A percentile compares a stretch with the other conserved stretches of the same genome.
phyloP scores from a whole-genome alignment of 2,888 invertebrate species.

The Seira musarum region DNA sequence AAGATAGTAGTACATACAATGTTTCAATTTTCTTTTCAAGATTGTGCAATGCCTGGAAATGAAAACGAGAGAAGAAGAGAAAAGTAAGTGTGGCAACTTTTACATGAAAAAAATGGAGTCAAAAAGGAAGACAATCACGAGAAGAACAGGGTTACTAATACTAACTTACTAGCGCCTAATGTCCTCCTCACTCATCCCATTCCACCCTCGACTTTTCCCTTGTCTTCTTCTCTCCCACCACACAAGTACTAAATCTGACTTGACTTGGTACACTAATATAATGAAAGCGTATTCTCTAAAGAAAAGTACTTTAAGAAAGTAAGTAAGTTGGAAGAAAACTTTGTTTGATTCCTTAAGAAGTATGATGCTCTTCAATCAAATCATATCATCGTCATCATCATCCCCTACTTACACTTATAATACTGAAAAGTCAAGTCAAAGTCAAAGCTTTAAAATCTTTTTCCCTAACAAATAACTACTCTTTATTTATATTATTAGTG shows the following conservation, averaged over 20 bases:
- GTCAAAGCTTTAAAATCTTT: background rate
- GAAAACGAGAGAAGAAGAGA: constrained; percentile 24
- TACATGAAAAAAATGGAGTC: constrained; percentile 33
- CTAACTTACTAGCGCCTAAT: constrained; percentile 8
- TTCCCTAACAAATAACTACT: too few relatives aligned
- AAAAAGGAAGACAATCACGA: constrained; percentile 20
- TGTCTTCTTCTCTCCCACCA: background rate
- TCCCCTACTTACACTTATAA: too few relatives aligned
- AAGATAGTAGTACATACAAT: constrained; percentile 34
- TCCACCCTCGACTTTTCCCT: background rate
- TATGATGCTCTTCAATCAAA: background rate
- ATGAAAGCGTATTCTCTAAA: background rate
- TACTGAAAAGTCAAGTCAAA: background rate
- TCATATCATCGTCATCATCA: background rate
- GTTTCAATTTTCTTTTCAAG: constrained; percentile 45
- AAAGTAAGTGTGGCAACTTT: too few relatives aligned
- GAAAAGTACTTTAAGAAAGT: constrained; percentile 1
- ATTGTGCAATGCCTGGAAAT: constrained; percentile 49
- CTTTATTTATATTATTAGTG: background rate
- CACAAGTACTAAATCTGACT: background rate
- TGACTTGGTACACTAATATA: background rate
- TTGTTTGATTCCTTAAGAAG: constrained; percentile 4
- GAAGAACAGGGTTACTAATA: constrained; percentile 5
- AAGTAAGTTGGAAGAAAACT: background rate
- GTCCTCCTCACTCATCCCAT: background rate